Evolutionary conservation across 2,113 vertebrate genomes (phyloP), one percentile per base, ranked within the genome.

Genomic region (Sakesphorus luctuosus): DNA sequence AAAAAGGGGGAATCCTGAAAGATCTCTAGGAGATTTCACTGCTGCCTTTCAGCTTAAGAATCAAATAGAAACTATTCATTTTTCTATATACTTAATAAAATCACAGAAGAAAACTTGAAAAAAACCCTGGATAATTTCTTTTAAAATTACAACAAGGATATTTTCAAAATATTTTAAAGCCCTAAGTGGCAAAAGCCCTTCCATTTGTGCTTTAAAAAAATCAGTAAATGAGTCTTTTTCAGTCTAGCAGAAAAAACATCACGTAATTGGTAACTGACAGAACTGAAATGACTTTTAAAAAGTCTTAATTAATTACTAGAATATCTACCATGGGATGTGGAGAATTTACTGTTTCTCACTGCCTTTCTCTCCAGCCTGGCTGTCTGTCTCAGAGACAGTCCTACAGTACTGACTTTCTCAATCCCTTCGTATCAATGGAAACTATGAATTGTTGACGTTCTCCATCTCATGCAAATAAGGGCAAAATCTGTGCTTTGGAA

Each of bases 401-500:
- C 61, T 79, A 47, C 61, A 69, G 59, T 52, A 7, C 47, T 43
- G 85, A 76, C 58, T 59, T 29, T 15, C 73, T 84, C 58, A 50
- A 74, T 72, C 76, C 52, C 47, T 89, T 84, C 78, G 61, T 24
- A 13, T 69, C 93, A 50, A 18, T 44, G 49, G 59, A 25, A 80
- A 13, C 65, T 62, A 43, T 43, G 62, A 93, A 84, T 79, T 74
- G 85, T 50, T 56, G 58, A 35, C 0, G 0, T 78, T 61, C 35
- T 76, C 68, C 8, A 4, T 89, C 76, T 82, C 87, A 74, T 84
- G 71, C 67, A 91, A 94, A 91, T 21, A 36, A 83, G 40, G 65
- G 65, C 83, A 77, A 68, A 76, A 25, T 65, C 85, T 90, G 94
- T 83, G 88, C 83, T 92, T 92, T 90, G 88, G 92, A 94, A 56